Base-by-base conservation (phyloP, 1,140 invertebrate species). In the Pissodes strobi region DNA sequence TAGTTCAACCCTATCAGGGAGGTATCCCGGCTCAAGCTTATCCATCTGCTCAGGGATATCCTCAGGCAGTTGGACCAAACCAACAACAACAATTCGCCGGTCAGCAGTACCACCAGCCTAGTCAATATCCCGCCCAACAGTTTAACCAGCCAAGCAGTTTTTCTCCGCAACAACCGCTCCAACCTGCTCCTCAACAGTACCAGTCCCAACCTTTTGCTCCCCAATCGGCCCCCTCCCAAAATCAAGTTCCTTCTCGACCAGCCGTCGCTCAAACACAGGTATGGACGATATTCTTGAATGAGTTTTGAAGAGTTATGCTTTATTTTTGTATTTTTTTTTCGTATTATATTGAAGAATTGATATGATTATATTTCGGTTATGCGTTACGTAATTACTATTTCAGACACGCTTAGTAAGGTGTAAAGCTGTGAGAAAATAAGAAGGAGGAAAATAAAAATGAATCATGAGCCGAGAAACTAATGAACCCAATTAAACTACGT, bases 261-360 rank as follows among this genome's bases (percentile, higher is more conserved):
- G 74, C 71, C 64, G 74, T 70, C 65, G 74, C 78, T 66, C 79
- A 79, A 69, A 76, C 79, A 55, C 80, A 80, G 73, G 76, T 78
- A 68, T 76, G 64, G 13, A 43, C 43, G 38, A 43, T 25, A 17
- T 65, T 68, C 38, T 34, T 37, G 62, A 56, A 64, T 48, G 55
- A 55, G 12, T 19, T 30, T 48, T 39, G 23, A 37, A 30, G 43
- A 43, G 34, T 55, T 45, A 18, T 30, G 25, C 8, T 17, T 53
- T 38, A 15, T 6, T 56, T 19, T 19, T 38, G 12, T 46, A n/a
- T n/a, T 27, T 51, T 6, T 49, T 23, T 49, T 49, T 49, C 12
- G 25, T 12, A 27, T 51, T 25, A 27, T n/a, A n/a, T n/a, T n/a
- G n/a, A n/a, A n/a, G n/a, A n/a, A n/a, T n/a, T n/a, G n/a, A n/a